Conservation (phyloP, 2,888 invertebrate genomes). For the Cosmorhoe ocellata region DNA sequence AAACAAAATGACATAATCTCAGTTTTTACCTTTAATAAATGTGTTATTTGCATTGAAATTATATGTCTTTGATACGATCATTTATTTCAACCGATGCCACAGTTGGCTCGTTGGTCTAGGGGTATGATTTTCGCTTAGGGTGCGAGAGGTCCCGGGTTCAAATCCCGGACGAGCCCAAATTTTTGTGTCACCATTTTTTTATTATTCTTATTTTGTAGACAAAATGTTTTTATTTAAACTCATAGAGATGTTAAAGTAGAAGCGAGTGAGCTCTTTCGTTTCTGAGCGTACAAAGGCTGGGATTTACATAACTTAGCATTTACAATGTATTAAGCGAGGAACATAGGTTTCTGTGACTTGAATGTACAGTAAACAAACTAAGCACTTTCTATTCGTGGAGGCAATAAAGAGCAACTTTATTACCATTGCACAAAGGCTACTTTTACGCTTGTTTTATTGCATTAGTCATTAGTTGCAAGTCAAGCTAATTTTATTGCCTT, state of each 20-base stretch:
- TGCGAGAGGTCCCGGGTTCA: conserved; percentile 83
- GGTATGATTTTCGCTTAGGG: conserved; percentile 83
- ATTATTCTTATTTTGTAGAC: not conserved
- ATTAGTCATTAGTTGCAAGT: not conserved
- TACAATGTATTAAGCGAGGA: conserved; percentile 9
- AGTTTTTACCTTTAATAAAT: too few species aligned
- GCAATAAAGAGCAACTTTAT: conserved; percentile 10
- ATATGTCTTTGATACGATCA: not conserved
- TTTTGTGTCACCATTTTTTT: conserved; percentile 27
- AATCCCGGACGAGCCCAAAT: conserved; percentile 81
- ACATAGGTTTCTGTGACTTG: conserved; percentile 6
- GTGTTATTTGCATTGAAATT: too few species aligned
- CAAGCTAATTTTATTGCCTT: not conserved
- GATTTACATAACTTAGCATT: conserved; percentile 15
- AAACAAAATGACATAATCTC: too few species aligned
- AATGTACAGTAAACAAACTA: conserved; percentile 14
- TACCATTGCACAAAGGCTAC: not conserved
- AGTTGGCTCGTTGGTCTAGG: conserved; percentile 81
- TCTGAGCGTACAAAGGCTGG: not conserved
- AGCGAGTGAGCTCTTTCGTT: not conserved
- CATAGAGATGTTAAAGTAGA: too few species aligned
- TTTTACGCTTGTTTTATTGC: conserved; percentile 5
- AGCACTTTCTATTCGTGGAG: conserved; percentile 11
- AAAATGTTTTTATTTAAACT: too few species aligned
- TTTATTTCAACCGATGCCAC: not conserved